These are phyloP conservation scores for Eudasyphora cyanicolor DNA, from an alignment of 2,888 invertebrate genomes.

Conservation along the genomic window DNA sequence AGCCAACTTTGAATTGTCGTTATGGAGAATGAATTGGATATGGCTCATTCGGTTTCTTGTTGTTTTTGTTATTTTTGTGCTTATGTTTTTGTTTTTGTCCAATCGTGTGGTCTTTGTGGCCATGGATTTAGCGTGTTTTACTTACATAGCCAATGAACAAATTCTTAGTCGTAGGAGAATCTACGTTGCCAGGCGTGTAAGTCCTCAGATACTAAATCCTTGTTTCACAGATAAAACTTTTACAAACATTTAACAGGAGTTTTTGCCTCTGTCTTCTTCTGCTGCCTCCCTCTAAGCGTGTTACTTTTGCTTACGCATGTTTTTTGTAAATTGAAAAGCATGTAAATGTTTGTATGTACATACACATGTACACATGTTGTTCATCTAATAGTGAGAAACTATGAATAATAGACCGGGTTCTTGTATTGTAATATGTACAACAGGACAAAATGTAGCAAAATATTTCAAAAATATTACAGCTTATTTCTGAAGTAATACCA, in stretches of 20 bases:
- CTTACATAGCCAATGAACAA: slow-evolving; percentile 26
- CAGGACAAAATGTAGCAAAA: too few relatives aligned
- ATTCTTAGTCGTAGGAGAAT: neutral
- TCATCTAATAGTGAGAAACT: too few relatives aligned
- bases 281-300: neutral
- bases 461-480: too few relatives aligned
- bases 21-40: neutral
- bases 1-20: slow-evolving; percentile 13
- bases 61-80: neutral
- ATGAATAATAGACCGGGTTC: too few relatives aligned
- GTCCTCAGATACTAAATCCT: slow-evolving; percentile 31
- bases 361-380: slow-evolving; percentile 9
- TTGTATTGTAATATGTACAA: too few relatives aligned
- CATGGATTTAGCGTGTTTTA: neutral
- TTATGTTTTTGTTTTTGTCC: neutral
- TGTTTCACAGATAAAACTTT: slow-evolving; percentile 44
- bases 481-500: too few relatives aligned
- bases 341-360: neutral
- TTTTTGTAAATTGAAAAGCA: slow-evolving; percentile 41
- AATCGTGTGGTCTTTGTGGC: neutral
- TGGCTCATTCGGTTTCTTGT: neutral
- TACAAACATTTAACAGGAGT: slow-evolving; percentile 43
- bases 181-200: slow-evolving; percentile 13
- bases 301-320: slow-evolving; percentile 38
- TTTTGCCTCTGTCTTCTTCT: neutral